phyloP scores from a whole-genome alignment of 2,113 vertebrate genomes.

The Ophiodon elongatus region DNA sequence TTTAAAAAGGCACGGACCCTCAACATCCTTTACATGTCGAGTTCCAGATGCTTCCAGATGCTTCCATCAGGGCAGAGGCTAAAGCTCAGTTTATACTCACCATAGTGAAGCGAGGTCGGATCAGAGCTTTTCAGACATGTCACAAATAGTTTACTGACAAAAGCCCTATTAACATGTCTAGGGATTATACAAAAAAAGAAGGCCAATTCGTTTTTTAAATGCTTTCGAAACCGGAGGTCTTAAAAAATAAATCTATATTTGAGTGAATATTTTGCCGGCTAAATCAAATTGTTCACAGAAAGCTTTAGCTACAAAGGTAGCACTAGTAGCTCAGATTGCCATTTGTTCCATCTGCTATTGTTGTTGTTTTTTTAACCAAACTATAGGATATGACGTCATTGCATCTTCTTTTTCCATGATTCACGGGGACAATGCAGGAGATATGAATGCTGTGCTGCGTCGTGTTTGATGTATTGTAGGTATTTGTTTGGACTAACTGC shows the following conservation, averaged over 20 bases:
- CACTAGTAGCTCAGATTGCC: background rate
- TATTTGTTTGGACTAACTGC: background rate
- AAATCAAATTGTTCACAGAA: background rate
- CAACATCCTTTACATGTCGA: background rate
- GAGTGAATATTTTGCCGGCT: background rate
- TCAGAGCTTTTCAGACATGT: too few species aligned
- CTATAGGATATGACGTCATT: background rate
- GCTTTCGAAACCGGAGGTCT: background rate
- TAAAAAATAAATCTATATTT: background rate
- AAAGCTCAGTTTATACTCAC: too few species aligned
- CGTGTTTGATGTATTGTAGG: background rate
- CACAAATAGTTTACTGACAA: background rate
- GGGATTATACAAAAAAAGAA: too few species aligned
- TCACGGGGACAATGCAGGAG: background rate
- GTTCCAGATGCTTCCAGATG: slow-evolving; percentile 4
- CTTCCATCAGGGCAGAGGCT: background rate
- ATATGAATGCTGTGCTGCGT: background rate
- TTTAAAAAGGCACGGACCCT: too few species aligned
- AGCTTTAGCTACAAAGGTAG: too few species aligned
- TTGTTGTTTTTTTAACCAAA: background rate
- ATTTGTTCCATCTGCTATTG: background rate
- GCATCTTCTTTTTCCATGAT: background rate
- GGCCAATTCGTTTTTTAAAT: background rate
- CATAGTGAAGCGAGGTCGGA: too few species aligned
- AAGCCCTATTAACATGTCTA: too few species aligned